Percentiles rank a stretch among this genome's conserved stretches.
phyloP scores from a whole-genome alignment of 2,797 vertebrate species.

The Distichodus sexfasciatus region DNA sequence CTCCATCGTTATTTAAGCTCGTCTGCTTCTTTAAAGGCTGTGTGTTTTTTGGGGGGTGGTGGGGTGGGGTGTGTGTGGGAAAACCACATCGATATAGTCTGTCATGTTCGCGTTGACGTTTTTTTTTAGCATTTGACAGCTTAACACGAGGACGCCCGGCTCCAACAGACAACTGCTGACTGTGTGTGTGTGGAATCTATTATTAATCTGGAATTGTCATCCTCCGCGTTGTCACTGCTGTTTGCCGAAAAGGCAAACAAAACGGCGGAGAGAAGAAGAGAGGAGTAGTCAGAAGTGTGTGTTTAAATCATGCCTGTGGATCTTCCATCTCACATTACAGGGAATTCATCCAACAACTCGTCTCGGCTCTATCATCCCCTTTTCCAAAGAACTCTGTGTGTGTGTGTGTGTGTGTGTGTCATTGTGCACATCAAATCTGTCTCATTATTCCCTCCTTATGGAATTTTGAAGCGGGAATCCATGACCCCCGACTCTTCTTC shows the following conservation, averaged over 20 bases:
- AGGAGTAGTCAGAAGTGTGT: too few relatives aligned
- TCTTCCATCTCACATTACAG: too few relatives aligned
- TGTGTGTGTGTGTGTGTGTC: background rate
- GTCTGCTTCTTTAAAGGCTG: too few relatives aligned
- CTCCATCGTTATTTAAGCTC: too few relatives aligned
- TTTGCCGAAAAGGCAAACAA: too few relatives aligned
- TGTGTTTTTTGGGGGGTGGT: too few relatives aligned
- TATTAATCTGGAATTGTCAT: background rate
- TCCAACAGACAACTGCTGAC: background rate
- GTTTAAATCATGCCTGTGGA: too few relatives aligned
- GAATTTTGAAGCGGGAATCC: slow-evolving; percentile 16
- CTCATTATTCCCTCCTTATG: background rate
- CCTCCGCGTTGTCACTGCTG: background rate
- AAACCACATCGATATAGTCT: background rate
- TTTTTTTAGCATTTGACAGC: background rate
- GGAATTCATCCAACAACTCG: too few relatives aligned
- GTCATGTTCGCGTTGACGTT: background rate
- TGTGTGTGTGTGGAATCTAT: background rate
- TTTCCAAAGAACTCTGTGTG: background rate
- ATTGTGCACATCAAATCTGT: background rate
- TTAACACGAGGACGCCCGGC: background rate
- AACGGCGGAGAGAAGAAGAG: too few relatives aligned
- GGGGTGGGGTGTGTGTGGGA: too few relatives aligned
- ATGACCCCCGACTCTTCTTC: slow-evolving; percentile 43
- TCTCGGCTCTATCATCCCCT: too few relatives aligned